Base-by-base conservation (phyloP, 2,113 vertebrate genomes). In the Grantiella picta region DNA sequence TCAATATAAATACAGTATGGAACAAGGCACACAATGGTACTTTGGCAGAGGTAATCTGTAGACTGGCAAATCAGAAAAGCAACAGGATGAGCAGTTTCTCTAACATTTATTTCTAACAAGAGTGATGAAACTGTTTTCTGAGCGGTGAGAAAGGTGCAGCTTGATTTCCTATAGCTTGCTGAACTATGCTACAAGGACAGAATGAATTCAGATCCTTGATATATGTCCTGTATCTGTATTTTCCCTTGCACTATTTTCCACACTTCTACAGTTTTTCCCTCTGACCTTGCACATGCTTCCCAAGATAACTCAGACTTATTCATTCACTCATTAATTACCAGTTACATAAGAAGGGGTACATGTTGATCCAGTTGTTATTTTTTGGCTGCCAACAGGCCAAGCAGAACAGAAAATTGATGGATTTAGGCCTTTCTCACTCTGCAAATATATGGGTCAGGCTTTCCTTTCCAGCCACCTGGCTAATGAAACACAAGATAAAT, bases 1-100 rank as follows among this genome's bases (percentile, higher is more conserved):
- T 95, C 82, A 35, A 82, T 94, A 89, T 57, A 94, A 94, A 82
- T 78, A 61, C n/a, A 68, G 18, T 78, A 78, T 53, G 77, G 82
- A 89, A 78, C 60, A 89, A 91, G 53, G 56, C 27, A 79, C 49
- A 64, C 6, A 20, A 8, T 81, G 59, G 36, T 71, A 71, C n/a
- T 50, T 52, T 44, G 56, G 22, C 45, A 91, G 77, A 87, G 83
- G 86, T 94, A 60, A 64, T 44, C 35, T 75, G 33, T 36, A 73
- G 35, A 56, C 38, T 92, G 73, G 40, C 17, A 89, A 92, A 94
- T 84, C 44, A 84, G 56, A 78, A 44, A 64, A 81, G 33, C 4
- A 71, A 76, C n/a, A 81, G 42, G 69, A 70, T 71, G 47, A 84
- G 15, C 19, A 84, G 35, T 75, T 92, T 85, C 64, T 86, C 22